A percentile compares a stretch with the other conserved stretches of the same genome.
Evolutionary conservation across 2,113 vertebrate species (phyloP).

Genomic region (Poeciliopsis turrubarensis): DNA sequence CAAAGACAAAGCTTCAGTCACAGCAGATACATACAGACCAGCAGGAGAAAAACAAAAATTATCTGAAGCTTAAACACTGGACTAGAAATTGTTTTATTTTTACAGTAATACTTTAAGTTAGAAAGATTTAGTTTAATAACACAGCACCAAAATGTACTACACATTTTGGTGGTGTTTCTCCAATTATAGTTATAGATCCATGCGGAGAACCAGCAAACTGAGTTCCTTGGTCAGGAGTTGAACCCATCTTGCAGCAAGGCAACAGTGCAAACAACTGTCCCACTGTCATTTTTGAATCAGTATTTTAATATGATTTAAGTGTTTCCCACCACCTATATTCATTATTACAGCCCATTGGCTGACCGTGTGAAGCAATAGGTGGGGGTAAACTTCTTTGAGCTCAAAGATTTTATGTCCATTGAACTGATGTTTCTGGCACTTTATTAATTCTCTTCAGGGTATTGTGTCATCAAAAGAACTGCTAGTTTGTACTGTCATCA

Average conservation of each 20-base stretch:
- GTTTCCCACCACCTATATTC: too few species aligned
- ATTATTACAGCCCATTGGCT: too few species aligned
- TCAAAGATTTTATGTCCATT: background rate
- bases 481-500: too few species aligned
- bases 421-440: background rate
- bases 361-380: background rate
- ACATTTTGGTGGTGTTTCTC: too few species aligned
- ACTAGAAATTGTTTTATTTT: background rate
- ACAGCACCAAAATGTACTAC: background rate
- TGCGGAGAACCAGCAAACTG: background rate
- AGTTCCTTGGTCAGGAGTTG: too few species aligned
- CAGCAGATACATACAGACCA: conserved; percentile 36
- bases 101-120: background rate
- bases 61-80: conserved; percentile 42
- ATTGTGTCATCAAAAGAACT: background rate
- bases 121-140: background rate
- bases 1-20: conserved; percentile 48
- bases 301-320: too few species aligned
- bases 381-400: background rate
- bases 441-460: background rate
- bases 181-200: too few species aligned
- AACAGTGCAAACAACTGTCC: too few species aligned
- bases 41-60: conserved; percentile 37
- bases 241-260: too few species aligned
- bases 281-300: too few species aligned